Evolutionary conservation across 2,888 invertebrate species (phyloP).

Genomic region (Leucozona laternaria): DNA sequence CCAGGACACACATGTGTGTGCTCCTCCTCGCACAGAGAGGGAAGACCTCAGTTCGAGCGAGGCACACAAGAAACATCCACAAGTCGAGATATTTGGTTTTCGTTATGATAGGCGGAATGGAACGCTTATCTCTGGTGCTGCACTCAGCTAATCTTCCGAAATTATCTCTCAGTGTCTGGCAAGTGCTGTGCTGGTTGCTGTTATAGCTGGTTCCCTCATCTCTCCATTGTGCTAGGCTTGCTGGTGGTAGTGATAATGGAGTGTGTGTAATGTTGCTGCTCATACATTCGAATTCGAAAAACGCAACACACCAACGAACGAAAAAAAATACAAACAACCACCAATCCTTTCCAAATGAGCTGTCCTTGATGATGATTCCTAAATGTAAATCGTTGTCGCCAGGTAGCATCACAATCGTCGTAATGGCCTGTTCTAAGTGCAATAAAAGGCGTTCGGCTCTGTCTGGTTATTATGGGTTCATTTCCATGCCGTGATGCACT

Average conservation of each 20-base stretch:
- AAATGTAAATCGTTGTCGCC: slow-evolving; percentile 57
- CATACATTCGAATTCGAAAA: neutral
- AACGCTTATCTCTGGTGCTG: slow-evolving; percentile 77
- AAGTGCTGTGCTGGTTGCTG: slow-evolving; percentile 76
- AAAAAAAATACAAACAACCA: slow-evolving; percentile 17
- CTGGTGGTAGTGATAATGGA: slow-evolving; percentile 30
- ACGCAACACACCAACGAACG: neutral
- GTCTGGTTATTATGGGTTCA: slow-evolving; percentile 37
- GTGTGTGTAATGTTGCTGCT: slow-evolving; percentile 18
- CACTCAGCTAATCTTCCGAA: slow-evolving; percentile 79
- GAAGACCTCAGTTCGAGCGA: slow-evolving; percentile 21
- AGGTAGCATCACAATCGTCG: slow-evolving; percentile 64
- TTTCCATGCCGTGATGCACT: slow-evolving; percentile 13
- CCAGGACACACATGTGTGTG: slow-evolving; percentile 31
- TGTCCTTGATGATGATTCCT: slow-evolving; percentile 69
- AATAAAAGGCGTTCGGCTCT: slow-evolving; percentile 54
- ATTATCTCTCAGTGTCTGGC: slow-evolving; percentile 78
- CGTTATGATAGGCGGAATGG: slow-evolving; percentile 78
- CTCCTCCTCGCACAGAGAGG: slow-evolving; percentile 13
- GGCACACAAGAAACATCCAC: slow-evolving; percentile 71
- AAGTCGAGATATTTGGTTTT: slow-evolving; percentile 77
- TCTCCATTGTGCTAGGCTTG: neutral
- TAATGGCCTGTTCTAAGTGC: slow-evolving; percentile 55
- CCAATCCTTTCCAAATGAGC: slow-evolving; percentile 58
- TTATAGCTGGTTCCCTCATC: slow-evolving; percentile 27